phyloP scores from a whole-genome alignment of 2,797 vertebrate species.

The Sebastiscus tertius region DNA sequence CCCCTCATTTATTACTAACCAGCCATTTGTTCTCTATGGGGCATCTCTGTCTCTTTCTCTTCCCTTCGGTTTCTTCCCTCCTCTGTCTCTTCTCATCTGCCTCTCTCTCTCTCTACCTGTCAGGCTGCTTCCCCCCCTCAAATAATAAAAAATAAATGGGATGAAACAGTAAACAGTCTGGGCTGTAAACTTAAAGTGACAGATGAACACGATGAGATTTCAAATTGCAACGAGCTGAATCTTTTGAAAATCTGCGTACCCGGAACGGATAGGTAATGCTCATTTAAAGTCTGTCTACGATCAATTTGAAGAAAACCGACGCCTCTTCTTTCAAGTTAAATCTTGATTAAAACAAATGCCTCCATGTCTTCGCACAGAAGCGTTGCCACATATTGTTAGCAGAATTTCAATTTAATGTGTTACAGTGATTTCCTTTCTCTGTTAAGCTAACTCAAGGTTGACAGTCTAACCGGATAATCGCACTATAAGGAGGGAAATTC shows the following conservation, averaged over 20 bases:
- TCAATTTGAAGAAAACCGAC: neutral
- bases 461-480: neutral
- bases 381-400: neutral
- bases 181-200: conserved; percentile 37
- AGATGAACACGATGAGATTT: conserved; percentile 26
- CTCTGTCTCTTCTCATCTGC: conserved; percentile 45
- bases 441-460: neutral
- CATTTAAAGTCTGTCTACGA: neutral
- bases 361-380: neutral
- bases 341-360: conserved; percentile 2
- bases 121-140: conserved; percentile 14
- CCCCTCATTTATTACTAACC: conserved; percentile 78
- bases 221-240: conserved; percentile 13
- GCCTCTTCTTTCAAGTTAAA: neutral
- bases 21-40: conserved; percentile 71
- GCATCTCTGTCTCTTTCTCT: conserved; percentile 39
- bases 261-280: neutral
- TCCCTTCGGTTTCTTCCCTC: conserved; percentile 13
- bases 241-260: neutral
- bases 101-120: conserved; percentile 27
- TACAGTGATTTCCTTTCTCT: neutral
- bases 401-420: conserved; percentile 6
- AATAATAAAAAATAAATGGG: conserved; percentile 43
- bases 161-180: conserved; percentile 45
- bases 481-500: neutral